Percentiles rank a stretch among this genome's conserved stretches.
These are phyloP conservation scores for Lasioglossum calceatum DNA, from an alignment of 2,888 invertebrate genomes.

Conservation along the genomic window DNA sequence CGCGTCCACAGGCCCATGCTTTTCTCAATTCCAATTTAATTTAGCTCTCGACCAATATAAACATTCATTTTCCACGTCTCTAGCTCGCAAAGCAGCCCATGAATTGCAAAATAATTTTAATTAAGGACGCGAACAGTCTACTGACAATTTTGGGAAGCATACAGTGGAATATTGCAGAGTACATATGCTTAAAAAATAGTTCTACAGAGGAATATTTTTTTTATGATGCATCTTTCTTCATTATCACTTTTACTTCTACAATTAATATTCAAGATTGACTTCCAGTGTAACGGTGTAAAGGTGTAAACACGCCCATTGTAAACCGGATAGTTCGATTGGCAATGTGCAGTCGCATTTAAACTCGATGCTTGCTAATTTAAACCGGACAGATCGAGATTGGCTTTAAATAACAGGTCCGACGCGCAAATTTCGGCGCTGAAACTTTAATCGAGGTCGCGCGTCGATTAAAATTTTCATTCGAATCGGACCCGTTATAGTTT, in stretches of 20 bases:
- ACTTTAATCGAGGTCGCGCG: not conserved
- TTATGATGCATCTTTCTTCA: not conserved
- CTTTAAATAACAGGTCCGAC: not conserved
- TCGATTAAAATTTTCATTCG: conserved; percentile 4
- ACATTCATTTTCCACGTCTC: not conserved
- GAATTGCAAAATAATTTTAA: not conserved
- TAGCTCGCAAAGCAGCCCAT: not conserved
- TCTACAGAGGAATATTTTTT: not conserved
- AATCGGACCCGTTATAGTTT: not conserved
- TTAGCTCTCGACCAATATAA: not conserved
- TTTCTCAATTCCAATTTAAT: not conserved
- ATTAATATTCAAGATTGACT: not conserved
- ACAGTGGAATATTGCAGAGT: not conserved
- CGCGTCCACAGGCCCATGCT: not conserved
- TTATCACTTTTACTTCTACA: not conserved
- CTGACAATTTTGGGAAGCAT: not conserved
- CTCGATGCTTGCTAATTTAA: not conserved
- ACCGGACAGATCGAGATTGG: not conserved
- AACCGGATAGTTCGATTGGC: not conserved
- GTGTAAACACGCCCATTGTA: not conserved
- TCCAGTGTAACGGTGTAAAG: not conserved
- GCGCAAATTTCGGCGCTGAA: not conserved
- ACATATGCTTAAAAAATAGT: not conserved
- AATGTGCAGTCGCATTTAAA: not conserved
- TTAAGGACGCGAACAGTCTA: not conserved